Base-by-base conservation (phyloP, 2,888 invertebrate genomes). In the Tribolium freemani region DNA sequence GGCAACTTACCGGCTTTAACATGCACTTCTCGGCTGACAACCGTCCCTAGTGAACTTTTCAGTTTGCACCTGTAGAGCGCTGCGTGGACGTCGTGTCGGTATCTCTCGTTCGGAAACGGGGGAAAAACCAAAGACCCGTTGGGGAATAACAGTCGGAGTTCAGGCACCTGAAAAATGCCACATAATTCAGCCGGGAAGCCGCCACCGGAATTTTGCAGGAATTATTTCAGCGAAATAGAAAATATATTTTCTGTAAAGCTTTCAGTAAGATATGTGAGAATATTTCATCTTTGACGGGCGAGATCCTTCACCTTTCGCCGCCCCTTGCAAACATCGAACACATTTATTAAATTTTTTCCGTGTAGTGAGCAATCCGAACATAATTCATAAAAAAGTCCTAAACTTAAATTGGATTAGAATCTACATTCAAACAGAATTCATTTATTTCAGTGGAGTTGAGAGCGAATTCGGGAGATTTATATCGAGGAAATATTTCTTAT, bases 61-160 rank as follows among this genome's bases (percentile, higher is more conserved):
- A 93, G 89, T 77, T 90, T 88, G 83, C 91, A 90, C 84, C 95
- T 90, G 89, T 97, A 97, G 71, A 92, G 91, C 78, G 94, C 92
- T 58, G 94, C 91, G 87, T 97, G 97, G 67, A 96, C 92, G 85
- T 96, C 94, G 82, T 94, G 92, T 57, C 94, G 90, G 88, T 94
- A 96, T 79, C 90, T 90, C 80, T 94, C 93, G 60, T 92, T 93
- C 5, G 93, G 89, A 86, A 97, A 97, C 2, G 96, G 93, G 75
- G 92, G 90, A 86, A 97, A 94, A 86, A 93, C 92, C 84, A 97
- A 90, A 64, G 96, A 95, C 77, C 96, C 96, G 87, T 97, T 96
- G 75, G 91, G 89, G 80, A 93, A 90, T 81, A 94, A 89, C 84
- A 92, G 89, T 57, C 95, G 91, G 78, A 95, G 89, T 78, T 94